A percentile compares a stretch with the other conserved stretches of the same genome.
These are phyloP conservation scores for Teinopalpus imperialis DNA, from an alignment of 2,888 invertebrate genomes.

Conservation along the genomic window DNA sequence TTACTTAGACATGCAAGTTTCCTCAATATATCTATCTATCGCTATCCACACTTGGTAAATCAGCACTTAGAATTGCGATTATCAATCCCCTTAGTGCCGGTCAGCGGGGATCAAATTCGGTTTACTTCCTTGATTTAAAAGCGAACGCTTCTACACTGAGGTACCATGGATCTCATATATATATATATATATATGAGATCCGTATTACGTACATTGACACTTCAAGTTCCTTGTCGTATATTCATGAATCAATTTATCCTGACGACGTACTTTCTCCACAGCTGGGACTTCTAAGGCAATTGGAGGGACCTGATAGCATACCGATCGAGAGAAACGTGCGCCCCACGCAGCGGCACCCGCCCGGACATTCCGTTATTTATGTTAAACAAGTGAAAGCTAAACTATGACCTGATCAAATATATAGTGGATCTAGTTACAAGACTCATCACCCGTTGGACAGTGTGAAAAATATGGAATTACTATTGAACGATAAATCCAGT, in stretches of 20 bases:
- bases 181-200: too few species aligned
- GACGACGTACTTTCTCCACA: constrained; percentile 37
- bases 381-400: constrained; percentile 71
- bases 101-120: too few species aligned
- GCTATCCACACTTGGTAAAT: too few species aligned
- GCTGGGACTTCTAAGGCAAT: constrained; percentile 63
- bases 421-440: constrained; percentile 6
- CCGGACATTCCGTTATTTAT: constrained; percentile 74
- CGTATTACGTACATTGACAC: too few species aligned
- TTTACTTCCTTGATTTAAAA: too few species aligned
- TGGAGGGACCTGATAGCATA: constrained; percentile 62
- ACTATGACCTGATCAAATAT: constrained; percentile 42
- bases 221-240: too few species aligned
- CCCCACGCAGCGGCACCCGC: constrained; percentile 72
- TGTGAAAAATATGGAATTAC: constrained; percentile 1
- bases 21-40: too few species aligned
- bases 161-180: too few species aligned
- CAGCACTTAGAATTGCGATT: too few species aligned
- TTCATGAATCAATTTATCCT: constrained; percentile 12
- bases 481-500: constrained; percentile 4
- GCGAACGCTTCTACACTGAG: too few species aligned
- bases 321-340: constrained; percentile 74
- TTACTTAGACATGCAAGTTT: too few species aligned
- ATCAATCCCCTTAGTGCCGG: too few species aligned
- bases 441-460: background rate